These are phyloP conservation scores for Cacatua alba DNA, from an alignment of 2,113 vertebrate species.

Conservation along the genomic window DNA sequence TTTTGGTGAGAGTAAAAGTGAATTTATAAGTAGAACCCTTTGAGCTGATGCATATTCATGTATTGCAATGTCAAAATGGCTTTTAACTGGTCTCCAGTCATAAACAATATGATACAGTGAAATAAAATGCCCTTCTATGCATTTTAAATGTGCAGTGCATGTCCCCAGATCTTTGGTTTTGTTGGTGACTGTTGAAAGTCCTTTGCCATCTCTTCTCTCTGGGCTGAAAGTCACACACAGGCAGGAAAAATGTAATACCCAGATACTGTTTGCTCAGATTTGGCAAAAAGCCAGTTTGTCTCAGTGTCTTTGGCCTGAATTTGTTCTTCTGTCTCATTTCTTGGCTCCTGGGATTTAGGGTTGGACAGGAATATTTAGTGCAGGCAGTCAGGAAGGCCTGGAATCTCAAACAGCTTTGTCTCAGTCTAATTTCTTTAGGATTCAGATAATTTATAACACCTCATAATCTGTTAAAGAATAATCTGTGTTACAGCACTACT, in stretches of 20 bases:
- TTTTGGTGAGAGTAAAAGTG: background rate
- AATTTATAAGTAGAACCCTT: background rate
- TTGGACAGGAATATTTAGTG: background rate
- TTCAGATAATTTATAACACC: background rate
- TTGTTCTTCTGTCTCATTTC: conserved; percentile 18
- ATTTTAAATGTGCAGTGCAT: background rate
- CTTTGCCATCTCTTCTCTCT: background rate
- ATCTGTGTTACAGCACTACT: background rate
- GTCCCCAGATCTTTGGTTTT: background rate
- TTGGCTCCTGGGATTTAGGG: conserved; percentile 20
- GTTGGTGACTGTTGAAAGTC: background rate
- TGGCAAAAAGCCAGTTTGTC: conserved; percentile 7
- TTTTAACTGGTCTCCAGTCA: background rate
- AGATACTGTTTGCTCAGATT: background rate
- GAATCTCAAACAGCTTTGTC: background rate
- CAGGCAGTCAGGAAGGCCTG: background rate
- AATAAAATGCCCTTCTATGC: background rate
- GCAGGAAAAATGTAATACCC: background rate
- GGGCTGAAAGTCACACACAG: background rate
- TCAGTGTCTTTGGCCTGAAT: background rate
- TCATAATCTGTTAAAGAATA: background rate
- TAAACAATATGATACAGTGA: background rate
- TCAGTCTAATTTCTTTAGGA: background rate
- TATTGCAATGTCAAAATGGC: background rate
- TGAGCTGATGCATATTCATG: background rate